phyloP scores from a whole-genome alignment of 2,888 invertebrate genomes.

The Drosophila suboccidentalis region DNA sequence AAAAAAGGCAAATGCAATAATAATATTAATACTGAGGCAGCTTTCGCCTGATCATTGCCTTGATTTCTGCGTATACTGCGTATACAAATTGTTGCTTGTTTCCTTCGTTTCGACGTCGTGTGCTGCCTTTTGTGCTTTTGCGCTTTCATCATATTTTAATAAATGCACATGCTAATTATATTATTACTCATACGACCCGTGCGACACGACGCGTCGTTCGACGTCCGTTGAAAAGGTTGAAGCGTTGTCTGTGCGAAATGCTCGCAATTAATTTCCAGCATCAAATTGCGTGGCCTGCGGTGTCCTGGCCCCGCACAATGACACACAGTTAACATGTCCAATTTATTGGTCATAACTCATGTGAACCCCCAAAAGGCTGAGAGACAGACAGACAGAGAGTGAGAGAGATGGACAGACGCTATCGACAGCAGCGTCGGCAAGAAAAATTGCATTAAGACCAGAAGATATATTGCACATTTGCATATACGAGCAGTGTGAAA shows the following conservation, averaged over 20 bases:
- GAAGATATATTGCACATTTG: slow-evolving; percentile 70
- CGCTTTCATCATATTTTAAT: slow-evolving; percentile 78
- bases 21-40: slow-evolving; percentile 67
- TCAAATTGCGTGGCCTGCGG: slow-evolving; percentile 75
- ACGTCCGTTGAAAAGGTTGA: slow-evolving; percentile 9
- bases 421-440: slow-evolving; percentile 65
- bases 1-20: slow-evolving; percentile 56
- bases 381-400: slow-evolving; percentile 16
- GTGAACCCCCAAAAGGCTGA: slow-evolving; percentile 50
- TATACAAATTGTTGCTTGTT: slow-evolving; percentile 51
- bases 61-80: slow-evolving; percentile 56
- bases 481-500: slow-evolving; percentile 49
- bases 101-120: slow-evolving; percentile 13
- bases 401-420: slow-evolving; percentile 26
- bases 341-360: slow-evolving; percentile 81
- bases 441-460: slow-evolving; percentile 76
- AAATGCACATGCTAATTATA: slow-evolving; percentile 79
- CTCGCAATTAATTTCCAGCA: slow-evolving; percentile 77
- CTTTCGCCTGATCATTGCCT: slow-evolving; percentile 47
- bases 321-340: slow-evolving; percentile 80
- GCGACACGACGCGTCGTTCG: slow-evolving; percentile 17
- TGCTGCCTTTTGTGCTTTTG: slow-evolving; percentile 67
- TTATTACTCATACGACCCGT: slow-evolving; percentile 75
- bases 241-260: slow-evolving; percentile 60
- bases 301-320: slow-evolving; percentile 50